Conservation (phyloP, 2,888 invertebrate species). For the Calameuta pallipes region DNA sequence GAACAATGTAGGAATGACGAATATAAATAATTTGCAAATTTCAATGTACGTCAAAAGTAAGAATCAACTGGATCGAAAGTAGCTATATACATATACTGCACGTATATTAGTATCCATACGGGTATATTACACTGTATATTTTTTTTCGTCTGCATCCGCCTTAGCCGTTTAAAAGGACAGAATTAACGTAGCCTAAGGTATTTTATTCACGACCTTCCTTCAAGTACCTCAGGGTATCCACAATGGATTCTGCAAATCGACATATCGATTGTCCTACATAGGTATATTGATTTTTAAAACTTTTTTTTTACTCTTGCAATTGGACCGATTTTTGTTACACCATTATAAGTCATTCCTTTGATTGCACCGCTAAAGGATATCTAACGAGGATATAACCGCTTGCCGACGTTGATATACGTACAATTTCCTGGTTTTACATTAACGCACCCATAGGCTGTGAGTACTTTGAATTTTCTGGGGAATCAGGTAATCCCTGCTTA, state of each 20-base stretch:
- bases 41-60: background rate
- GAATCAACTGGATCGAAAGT: background rate
- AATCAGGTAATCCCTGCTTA: background rate
- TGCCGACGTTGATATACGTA: background rate
- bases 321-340: background rate
- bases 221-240: background rate
- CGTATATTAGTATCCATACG: background rate
- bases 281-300: background rate
- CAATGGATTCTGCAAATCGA: background rate
- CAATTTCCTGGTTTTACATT: background rate
- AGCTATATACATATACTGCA: background rate
- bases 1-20: background rate
- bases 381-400: background rate
- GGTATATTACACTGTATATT: background rate
- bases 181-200: background rate
- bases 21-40: background rate
- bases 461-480: background rate
- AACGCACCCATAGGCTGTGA: background rate
- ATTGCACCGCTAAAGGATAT: background rate
- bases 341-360: background rate
- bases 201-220: background rate
- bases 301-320: background rate
- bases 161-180: background rate
- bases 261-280: background rate
- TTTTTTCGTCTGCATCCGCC: background rate